phyloP scores from a whole-genome alignment of 2,888 invertebrate genomes.

The Athalia cordata region DNA sequence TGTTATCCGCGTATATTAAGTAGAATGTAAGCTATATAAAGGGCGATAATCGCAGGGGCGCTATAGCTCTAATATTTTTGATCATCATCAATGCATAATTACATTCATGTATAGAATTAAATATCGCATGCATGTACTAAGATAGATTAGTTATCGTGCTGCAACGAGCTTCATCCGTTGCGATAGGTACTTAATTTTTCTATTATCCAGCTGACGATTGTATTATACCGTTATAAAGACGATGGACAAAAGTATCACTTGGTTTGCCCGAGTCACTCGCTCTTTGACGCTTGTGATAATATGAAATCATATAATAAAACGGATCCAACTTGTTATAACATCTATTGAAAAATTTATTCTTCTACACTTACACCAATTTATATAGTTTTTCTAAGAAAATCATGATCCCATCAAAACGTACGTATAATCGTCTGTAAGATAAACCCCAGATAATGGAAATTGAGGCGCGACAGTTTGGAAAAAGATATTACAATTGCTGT shows the following conservation, averaged over 20 bases:
- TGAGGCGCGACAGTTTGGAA: too few species aligned
- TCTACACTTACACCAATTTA: constrained; percentile 13
- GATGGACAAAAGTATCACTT: neutral
- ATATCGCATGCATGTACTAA: too few species aligned
- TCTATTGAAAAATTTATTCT: constrained; percentile 24
- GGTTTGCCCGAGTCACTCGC: neutral
- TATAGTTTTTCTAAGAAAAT: neutral
- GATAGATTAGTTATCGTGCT: too few species aligned
- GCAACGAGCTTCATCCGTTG: neutral
- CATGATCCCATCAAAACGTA: too few species aligned
- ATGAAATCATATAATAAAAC: neutral
- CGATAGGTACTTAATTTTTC: neutral
- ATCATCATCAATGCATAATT: too few species aligned
- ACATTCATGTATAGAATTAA: too few species aligned
- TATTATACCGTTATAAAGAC: neutral
- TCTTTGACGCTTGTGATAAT: neutral
- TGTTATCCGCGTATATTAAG: neutral
- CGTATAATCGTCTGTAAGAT: too few species aligned
- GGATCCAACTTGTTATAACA: constrained; percentile 23
- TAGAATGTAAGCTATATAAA: too few species aligned
- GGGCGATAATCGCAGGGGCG: too few species aligned
- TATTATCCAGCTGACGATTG: constrained; percentile 6
- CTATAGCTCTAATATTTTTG: too few species aligned
- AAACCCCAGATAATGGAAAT: too few species aligned
- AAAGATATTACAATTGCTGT: too few species aligned